Evolutionary conservation across 2,797 vertebrate genomes (phyloP), one percentile per base, ranked within the genome.

Genomic region (Microctenopoma steveboyesi): DNA sequence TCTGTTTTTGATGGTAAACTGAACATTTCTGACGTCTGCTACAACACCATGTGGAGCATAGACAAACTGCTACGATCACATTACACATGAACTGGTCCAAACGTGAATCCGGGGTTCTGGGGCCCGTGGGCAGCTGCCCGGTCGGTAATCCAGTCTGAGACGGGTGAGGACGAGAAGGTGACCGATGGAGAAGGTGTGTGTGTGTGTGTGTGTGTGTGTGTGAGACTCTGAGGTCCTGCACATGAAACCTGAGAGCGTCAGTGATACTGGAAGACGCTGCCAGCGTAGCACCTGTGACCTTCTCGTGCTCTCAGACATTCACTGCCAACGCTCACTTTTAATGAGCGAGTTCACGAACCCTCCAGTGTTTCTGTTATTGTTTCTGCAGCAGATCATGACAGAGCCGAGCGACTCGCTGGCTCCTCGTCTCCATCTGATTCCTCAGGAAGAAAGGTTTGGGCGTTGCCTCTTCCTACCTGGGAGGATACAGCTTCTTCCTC

Each of bases 401-500:
- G 68, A 56, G 47, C 28, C 8, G 4, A 7, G 27, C 49, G 8
- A 8, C 30, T 53, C 50, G n/a, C n/a, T 14, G 43, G 39, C 33
- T 57, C 40, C 40, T 42, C 40, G 4, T 42, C 4, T 39, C 1
- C 30, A 12, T 39, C 37, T 39, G 37, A 10, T 40, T 12, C 22
- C 27, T 11, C 22, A 10, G 28, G 28, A 30, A 30, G 3, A 0
- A 30, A 30, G 13, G 33, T 45, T 42, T 16, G 11, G 40, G 3
- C 8, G 55, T 27, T 13, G 4, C 2, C 14, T 43, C 0, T 4
- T 33, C 64, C 74, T 37, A 96, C 96, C 96, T 98, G 22, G 96
- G 90, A 2, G 97, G 96, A 53, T 95, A 98, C 11, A 97, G 93
- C 81, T 90, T 95, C 43, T 75, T 89, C 77, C 88, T 95, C 0